Base-by-base conservation (phyloP, 2,113 vertebrate genomes). In the Azemiops feae region DNA sequence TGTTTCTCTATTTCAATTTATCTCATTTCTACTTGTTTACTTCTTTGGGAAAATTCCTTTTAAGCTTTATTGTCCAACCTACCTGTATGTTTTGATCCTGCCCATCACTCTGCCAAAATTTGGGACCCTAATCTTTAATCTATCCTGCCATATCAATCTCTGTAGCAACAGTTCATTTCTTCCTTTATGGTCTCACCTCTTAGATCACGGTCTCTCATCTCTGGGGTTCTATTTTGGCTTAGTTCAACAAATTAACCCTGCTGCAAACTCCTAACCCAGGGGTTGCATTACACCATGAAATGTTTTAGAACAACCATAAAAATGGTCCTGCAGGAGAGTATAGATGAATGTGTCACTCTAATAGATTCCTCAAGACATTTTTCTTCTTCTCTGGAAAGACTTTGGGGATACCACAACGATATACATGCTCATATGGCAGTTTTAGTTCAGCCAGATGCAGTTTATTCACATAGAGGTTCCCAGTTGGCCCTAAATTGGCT, bases 381-480 rank as follows among this genome's bases (percentile, higher is more conserved):
- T 86, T 45, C 34, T 92, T 88, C 87, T 92, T 88, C 14, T 55
- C 27, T 54, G 54, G 58, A 20, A 93, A 11, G 0, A 0, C 43
- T 18, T 86, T 30, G 47, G 5, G 58, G 89, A 90, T 52, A 52
- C 3, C 5, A 14, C 0, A 52, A 54, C 14, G 3, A 39, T 2
- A 85, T 74, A 25, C 3, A 30, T n/a, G 43, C 25, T 6, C 52
- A 9, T 12, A n/a, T 87, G 43, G n/a, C 34, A 91, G 4, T 23
- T 11, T 16, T 91, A 20, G 45, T 45, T 89, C 22, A 4, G 7
- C 30, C 64, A 54, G 23, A 30, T 47, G 43, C 0, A 0, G 54
- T 25, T 0, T 0, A 47, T 85, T 60, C 52, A 34, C 52, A 20
- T 10, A 58, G 50, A 27, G 23, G 0, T 0, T 47, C 25, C 7